Evolutionary conservation across 1,140 invertebrate genomes (phyloP), one percentile per base, ranked within the genome.

Genomic region (Frieseomelitta varia): DNA sequence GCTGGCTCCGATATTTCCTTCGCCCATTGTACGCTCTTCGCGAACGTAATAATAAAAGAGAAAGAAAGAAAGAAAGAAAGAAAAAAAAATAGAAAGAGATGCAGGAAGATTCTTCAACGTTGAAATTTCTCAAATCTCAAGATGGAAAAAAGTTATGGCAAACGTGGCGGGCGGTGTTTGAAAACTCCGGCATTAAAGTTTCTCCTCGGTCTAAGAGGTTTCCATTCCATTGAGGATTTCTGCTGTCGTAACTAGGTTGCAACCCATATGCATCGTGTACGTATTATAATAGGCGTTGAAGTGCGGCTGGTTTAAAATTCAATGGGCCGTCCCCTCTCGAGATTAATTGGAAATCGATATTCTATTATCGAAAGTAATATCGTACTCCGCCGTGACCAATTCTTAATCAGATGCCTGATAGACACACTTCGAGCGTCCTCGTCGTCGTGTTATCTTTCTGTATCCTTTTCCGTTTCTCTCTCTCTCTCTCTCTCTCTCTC

Each of bases 321-420:
- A 84, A 73, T 79, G 68, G 83, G 69, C 80, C 78, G 53, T 73
- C 83, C 39, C 39, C 69, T 53, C 68, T 79, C 79, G 69, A 73
- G 83, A 84, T 84, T 84, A 84, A 84, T 84, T 79, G 83, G 78
- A 79, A 84, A 84, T 84, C 83, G 65, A 84, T 84, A 79, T 74
- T 84, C 83, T 79, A 79, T 84, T 84, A 84, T 84, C 83, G 83
- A 84, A 73, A 73, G 58, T 79, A 77, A 79, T 79, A 72, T 80
- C 83, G 58, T 74, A 24, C 58, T 51, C 53, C 53, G 27, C 21
- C 55, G 27, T 27, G 58, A 65, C 51, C 69, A 56, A 80, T 74
- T 80, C 78, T 73, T 80, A 19, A 71, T 69, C 67, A 34, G 27
- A 82, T 47, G 34, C 47, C 4, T 21, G 12, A 24, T 53, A 34